phyloP scores from a whole-genome alignment of 2,113 vertebrate genomes.

The Protomyctophum bolini region DNA sequence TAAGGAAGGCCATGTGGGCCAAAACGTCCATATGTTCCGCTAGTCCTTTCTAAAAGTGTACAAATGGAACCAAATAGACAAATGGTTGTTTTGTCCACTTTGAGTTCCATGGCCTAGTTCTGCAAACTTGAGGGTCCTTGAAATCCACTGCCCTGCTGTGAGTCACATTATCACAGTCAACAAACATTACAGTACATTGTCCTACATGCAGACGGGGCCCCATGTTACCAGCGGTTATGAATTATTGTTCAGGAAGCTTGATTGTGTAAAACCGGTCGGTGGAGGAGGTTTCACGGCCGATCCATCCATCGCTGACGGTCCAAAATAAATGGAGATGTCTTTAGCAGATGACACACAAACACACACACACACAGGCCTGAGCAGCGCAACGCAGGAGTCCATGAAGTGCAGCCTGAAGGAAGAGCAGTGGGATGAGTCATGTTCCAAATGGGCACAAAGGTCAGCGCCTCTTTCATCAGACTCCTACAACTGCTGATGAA shows the following conservation, averaged over 20 bases:
- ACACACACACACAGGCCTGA: slow-evolving; percentile 3
- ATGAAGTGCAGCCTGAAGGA: slow-evolving; percentile 29
- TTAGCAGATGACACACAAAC: slow-evolving; percentile 42
- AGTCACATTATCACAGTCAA: not conserved
- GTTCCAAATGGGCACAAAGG: slow-evolving; percentile 59
- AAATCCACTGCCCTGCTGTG: not conserved
- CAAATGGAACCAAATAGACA: no score
- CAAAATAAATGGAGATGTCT: slow-evolving; percentile 28
- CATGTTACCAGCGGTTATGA: not conserved
- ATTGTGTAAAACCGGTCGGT: slow-evolving; percentile 2
- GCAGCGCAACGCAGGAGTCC: slow-evolving; percentile 20
- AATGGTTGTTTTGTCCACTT: no score
- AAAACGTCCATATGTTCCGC: no score
- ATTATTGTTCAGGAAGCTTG: slow-evolving; percentile 7
- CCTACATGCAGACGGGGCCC: not conserved
- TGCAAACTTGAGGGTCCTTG: no score
- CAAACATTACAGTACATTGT: slow-evolving; percentile 4
- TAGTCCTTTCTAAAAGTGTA: no score
- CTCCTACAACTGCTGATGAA: slow-evolving; percentile 45
- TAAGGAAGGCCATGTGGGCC: no score
- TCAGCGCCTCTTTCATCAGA: slow-evolving; percentile 57
- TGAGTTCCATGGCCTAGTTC: no score
- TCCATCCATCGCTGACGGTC: slow-evolving; percentile 21
- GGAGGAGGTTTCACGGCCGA: slow-evolving; percentile 17
- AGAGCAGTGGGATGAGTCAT: slow-evolving; percentile 39